Evolutionary conservation across 2,888 invertebrate genomes (phyloP), one percentile per base, ranked within the genome.

Genomic region (Alloplasta piceator): DNA sequence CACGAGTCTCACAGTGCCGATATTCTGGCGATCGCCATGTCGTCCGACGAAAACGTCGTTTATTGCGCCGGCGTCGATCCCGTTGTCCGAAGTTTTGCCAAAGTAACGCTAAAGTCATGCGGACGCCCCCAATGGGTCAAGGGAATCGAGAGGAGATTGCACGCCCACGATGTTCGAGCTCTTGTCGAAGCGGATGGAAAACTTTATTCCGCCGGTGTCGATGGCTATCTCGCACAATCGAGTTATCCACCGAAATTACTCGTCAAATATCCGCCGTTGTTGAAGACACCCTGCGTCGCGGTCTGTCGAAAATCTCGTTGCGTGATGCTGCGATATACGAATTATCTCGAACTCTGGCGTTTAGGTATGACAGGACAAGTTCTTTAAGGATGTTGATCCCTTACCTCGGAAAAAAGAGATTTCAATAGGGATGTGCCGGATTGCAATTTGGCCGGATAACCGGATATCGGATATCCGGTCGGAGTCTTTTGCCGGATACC

Each of bases 61-160:
- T 96, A 95, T 88, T 97, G 96, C 89, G 95, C 96, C 82, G 97
- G 98, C 77, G 96, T 97, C 48, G 97, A 98, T 90, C 96, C 98
- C 0, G 93, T 95, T 0, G 95, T 98, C 43, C 94, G 96, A 6
- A 95, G 95, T 86, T 97, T 97, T 89, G 94, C 94, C 9, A 95
- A 95, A 90, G 95, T 96, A 0, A 93, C 93, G 76, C 92, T 94
- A 12, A 94, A 94, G 84, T 92, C 89, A 14, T 92, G 67, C 41
- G 89, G 93, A 93, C 80, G 94, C 82, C 93, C 93, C n/a, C 95
- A 95, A 82, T 98, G 98, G 98, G 96, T 98, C 0, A 96, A 96
- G 89, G 96, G 96, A 85, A 94, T 96, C 6, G 96, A 97, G 84
- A 94, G 97, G 78, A 94, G 94, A 87, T 95, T 97, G 66, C 98